Evolutionary conservation across 2,888 invertebrate species (phyloP).

Genomic region (Apodemia zela): DNA sequence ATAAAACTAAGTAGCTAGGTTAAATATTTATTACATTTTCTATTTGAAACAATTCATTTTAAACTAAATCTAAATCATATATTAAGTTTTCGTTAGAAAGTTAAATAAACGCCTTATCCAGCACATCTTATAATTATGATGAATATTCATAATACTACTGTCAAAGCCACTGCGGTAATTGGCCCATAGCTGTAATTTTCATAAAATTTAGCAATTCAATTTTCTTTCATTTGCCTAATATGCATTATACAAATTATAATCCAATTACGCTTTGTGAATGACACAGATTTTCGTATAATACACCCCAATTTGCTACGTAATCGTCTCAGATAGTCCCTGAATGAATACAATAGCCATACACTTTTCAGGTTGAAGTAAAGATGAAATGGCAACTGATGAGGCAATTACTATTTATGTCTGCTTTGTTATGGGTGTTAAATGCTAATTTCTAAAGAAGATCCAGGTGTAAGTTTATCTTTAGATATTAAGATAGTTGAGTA

Average conservation of each 20-base stretch:
- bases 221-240: conserved; percentile 48
- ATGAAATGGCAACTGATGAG: neutral
- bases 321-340: conserved; percentile 29
- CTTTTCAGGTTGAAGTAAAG: conserved; percentile 20
- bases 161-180: conserved; percentile 42
- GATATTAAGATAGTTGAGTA: too few relatives aligned
- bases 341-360: neutral
- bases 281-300: conserved; percentile 36
- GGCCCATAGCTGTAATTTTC: conserved; percentile 36
- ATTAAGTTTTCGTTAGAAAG: neutral
- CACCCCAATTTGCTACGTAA: conserved; percentile 37
- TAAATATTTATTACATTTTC: too few relatives aligned
- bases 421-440: too few relatives aligned
- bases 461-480: too few relatives aligned
- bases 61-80: neutral
- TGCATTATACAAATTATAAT: conserved; percentile 44
- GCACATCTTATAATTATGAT: conserved; percentile 26
- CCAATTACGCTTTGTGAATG: conserved; percentile 28
- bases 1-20: too few relatives aligned
- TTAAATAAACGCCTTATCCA: neutral
- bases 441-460: too few relatives aligned
- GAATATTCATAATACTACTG: conserved; percentile 33
- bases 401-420: neutral
- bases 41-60: neutral
- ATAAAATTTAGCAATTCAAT: conserved; percentile 47